Evolutionary conservation across 2,113 vertebrate genomes (phyloP).

Genomic region (Xiphophorus hellerii): DNA sequence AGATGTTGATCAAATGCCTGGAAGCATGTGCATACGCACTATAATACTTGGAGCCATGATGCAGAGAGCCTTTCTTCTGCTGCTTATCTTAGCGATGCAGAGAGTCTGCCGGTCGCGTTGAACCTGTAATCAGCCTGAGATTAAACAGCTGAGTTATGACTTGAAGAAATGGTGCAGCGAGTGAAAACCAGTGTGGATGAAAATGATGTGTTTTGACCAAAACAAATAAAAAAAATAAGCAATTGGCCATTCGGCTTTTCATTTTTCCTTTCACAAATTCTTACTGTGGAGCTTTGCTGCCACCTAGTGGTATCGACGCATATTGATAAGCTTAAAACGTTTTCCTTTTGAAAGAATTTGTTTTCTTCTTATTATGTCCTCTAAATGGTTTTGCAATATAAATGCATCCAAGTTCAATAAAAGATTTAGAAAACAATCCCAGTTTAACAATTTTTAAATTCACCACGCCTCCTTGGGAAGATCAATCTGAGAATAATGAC

Average conservation of each 20-base stretch:
- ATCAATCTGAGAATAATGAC: too few species aligned
- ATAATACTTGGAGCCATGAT: conserved; percentile 10
- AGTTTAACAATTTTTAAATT: too few species aligned
- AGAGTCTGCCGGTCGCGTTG: conserved; percentile 58
- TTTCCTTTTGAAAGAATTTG: background rate
- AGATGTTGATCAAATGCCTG: conserved; percentile 71
- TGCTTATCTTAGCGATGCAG: conserved; percentile 49
- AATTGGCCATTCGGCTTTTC: conserved; percentile 55
- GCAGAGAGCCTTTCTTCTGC: conserved; percentile 58
- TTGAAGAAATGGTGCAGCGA: conserved; percentile 68
- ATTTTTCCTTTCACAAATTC: conserved; percentile 15
- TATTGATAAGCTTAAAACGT: background rate
- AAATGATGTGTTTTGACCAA: conserved; percentile 80
- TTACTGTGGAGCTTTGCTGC: conserved; percentile 27
- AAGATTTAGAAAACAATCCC: too few species aligned
- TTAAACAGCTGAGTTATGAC: conserved; percentile 52
- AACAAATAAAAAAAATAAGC: conserved; percentile 77
- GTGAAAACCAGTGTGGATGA: conserved; percentile 73
- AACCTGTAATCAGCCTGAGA: conserved; percentile 60
- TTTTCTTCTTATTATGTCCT: too few species aligned
- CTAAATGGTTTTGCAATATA: too few species aligned
- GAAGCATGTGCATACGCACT: conserved; percentile 34
- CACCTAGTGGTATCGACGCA: conserved; percentile 52
- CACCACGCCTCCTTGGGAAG: too few species aligned
- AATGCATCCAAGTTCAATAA: too few species aligned